Evolutionary conservation across 2,797 vertebrate genomes (phyloP).

Genomic region (Pseudopleuronectes americanus): DNA sequence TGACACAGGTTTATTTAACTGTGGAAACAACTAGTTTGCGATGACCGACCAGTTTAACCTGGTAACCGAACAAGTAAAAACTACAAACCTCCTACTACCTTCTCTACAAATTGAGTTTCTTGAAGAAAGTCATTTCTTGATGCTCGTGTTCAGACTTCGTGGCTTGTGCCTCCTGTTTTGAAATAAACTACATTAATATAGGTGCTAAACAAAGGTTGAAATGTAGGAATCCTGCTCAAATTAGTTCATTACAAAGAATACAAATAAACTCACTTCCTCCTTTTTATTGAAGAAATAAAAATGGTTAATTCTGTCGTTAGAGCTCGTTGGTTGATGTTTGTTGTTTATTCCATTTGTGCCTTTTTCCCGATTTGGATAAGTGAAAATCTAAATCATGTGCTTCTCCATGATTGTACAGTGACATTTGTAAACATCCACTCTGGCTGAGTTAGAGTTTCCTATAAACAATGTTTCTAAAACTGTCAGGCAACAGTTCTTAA

Average conservation of each 20-base stretch:
- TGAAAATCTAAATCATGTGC: constrained; percentile 3
- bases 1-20: too few species aligned
- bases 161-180: constrained; percentile 38
- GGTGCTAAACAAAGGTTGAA: constrained; percentile 10
- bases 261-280: constrained; percentile 17
- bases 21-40: too few species aligned
- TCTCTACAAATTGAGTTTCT: too few species aligned
- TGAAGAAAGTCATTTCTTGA: too few species aligned
- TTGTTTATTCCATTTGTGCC: background rate
- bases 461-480: constrained; percentile 78
- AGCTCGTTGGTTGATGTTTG: constrained; percentile 9
- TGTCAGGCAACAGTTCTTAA: constrained; percentile 84
- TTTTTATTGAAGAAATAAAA: constrained; percentile 45
- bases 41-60: too few species aligned
- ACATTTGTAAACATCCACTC: constrained; percentile 62
- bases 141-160: too few species aligned
- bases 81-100: too few species aligned
- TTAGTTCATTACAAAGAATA: constrained; percentile 7
- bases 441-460: constrained; percentile 76
- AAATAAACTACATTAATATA: constrained; percentile 48
- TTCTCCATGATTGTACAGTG: constrained; percentile 61
- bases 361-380: background rate
- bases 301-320: constrained; percentile 12
- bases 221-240: constrained; percentile 17
- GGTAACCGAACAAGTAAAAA: too few species aligned